Conservation (phyloP, 2,888 invertebrate species). For the Lymantria dispar region DNA sequence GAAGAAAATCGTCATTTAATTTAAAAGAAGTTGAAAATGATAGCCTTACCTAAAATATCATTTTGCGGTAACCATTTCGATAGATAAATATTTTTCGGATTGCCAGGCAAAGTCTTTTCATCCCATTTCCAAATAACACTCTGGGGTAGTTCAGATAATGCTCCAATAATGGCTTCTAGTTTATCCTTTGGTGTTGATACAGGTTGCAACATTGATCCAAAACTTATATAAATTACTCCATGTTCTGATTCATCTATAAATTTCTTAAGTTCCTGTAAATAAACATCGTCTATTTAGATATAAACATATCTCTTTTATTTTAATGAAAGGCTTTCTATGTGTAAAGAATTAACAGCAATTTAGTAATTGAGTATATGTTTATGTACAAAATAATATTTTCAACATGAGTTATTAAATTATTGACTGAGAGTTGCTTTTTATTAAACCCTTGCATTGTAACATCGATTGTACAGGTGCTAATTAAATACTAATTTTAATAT, state of each 20-base stretch:
- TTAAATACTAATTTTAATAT: too few relatives aligned
- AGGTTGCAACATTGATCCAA: slow-evolving; percentile 88
- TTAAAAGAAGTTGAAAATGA: too few relatives aligned
- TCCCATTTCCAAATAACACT: slow-evolving; percentile 91
- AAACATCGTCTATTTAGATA: not conserved
- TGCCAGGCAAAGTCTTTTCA: slow-evolving; percentile 77
- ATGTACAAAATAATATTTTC: too few relatives aligned
- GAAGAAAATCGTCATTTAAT: too few relatives aligned
- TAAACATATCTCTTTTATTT: too few relatives aligned
- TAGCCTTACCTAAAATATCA: slow-evolving; percentile 83
- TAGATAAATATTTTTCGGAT: slow-evolving; percentile 83
- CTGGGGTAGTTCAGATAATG: slow-evolving; percentile 84
- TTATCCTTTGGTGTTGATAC: slow-evolving; percentile 83
- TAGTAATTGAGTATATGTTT: too few relatives aligned
- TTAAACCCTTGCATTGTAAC: too few relatives aligned
- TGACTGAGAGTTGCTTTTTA: too few relatives aligned
- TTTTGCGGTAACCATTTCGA: slow-evolving; percentile 87
- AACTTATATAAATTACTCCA: slow-evolving; percentile 88
- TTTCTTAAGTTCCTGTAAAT: slow-evolving; percentile 78
- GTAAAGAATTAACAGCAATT: too few relatives aligned
- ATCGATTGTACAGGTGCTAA: too few relatives aligned
- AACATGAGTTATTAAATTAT: too few relatives aligned
- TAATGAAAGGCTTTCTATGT: too few relatives aligned
- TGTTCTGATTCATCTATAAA: slow-evolving; percentile 85
- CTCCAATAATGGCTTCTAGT: slow-evolving; percentile 81